Evolutionary conservation across 2,888 invertebrate genomes (phyloP).

Genomic region (Petrolisthes cinctipes): DNA sequence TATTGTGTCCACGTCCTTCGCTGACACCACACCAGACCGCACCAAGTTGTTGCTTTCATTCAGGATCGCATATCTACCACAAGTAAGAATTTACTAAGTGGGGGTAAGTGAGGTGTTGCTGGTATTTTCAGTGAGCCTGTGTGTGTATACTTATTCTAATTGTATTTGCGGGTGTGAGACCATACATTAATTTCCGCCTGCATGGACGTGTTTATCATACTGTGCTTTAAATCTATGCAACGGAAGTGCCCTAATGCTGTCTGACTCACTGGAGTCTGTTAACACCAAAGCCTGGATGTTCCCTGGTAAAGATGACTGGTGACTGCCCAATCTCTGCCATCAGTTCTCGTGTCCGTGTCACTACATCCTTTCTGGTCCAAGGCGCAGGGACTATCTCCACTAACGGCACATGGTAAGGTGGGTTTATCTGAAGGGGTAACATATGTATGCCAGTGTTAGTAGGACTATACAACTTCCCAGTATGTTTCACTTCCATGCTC

Average conservation of each 20-base stretch:
- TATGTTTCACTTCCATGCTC: not conserved
- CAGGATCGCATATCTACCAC: conserved; percentile 85
- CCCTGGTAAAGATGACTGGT: conserved; percentile 86
- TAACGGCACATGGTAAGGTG: conserved; percentile 94
- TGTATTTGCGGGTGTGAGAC: too few relatives aligned
- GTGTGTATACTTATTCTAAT: too few relatives aligned
- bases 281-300: conserved; percentile 92
- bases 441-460: not conserved
- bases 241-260: too few relatives aligned
- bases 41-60: conserved; percentile 93
- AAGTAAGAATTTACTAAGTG: conserved; percentile 9
- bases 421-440: conserved; percentile 78
- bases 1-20: conserved; percentile 90
- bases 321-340: conserved; percentile 93
- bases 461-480: not conserved
- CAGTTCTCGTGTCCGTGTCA: conserved; percentile 79
- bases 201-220: too few relatives aligned
- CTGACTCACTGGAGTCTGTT: conserved; percentile 89
- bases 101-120: too few relatives aligned
- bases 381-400: conserved; percentile 95
- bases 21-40: conserved; percentile 84
- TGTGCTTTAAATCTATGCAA: too few relatives aligned
- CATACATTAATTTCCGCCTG: too few relatives aligned
- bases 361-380: conserved; percentile 87
- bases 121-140: too few relatives aligned